phyloP scores from a whole-genome alignment of 2,888 invertebrate genomes.

The Drosophila neotestacea region DNA sequence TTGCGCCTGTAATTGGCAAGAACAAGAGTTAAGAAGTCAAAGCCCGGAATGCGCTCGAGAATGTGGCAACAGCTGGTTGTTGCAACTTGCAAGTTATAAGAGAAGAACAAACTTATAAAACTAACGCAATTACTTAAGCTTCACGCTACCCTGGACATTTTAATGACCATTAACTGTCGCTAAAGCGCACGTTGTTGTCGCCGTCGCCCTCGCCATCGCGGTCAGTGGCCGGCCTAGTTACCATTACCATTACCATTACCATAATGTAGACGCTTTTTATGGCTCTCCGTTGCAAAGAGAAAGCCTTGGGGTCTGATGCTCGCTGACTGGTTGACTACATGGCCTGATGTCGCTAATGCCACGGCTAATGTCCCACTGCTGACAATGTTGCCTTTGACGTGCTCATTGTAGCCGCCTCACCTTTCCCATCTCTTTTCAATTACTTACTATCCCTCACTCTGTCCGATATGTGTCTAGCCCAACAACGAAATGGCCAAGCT shows the following conservation, averaged over 20 bases:
- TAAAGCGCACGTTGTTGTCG: constrained; percentile 25
- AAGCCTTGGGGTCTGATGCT: constrained; percentile 36
- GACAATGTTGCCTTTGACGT: constrained; percentile 52
- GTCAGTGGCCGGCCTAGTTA: constrained; percentile 76
- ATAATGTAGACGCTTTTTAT: constrained; percentile 73
- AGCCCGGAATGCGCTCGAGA: constrained; percentile 10
- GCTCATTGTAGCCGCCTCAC: constrained; percentile 19
- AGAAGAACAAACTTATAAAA: constrained; percentile 60
- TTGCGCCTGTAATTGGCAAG: constrained; percentile 71
- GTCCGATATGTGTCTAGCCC: constrained; percentile 14
- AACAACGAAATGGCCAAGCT: constrained; percentile 42
- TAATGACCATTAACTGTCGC: constrained; percentile 63
- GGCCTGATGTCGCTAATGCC: constrained; percentile 69
- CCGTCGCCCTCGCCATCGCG: constrained; percentile 34
- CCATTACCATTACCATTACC: constrained; percentile 63
- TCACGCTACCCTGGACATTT: constrained; percentile 66
- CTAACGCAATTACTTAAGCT: constrained; percentile 74
- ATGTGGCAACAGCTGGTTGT: constrained; percentile 18
- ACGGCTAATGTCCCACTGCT: constrained; percentile 54
- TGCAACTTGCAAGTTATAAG: constrained; percentile 39
- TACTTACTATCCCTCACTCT: not conserved
- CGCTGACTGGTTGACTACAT: not conserved
- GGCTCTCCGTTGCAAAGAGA: constrained; percentile 48
- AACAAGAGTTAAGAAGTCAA: constrained; percentile 26
- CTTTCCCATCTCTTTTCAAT: not conserved